These are phyloP conservation scores for Drosophila bipectinata DNA, from an alignment of 1,140 invertebrate species.

Conservation along the genomic window DNA sequence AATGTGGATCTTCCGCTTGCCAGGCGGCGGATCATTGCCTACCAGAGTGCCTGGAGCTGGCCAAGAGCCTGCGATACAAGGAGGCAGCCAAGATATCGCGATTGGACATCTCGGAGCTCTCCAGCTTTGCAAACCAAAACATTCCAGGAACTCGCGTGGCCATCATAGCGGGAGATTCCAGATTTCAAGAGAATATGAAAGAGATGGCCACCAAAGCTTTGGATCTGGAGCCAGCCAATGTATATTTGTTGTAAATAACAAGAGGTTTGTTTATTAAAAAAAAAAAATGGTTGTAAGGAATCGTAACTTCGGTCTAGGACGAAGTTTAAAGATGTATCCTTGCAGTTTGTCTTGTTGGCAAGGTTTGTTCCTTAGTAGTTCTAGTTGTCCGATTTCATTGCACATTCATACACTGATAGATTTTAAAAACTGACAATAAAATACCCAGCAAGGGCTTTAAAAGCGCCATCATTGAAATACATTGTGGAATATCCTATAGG, in stretches of 20 bases:
- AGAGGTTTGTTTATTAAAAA: neutral
- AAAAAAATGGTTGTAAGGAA: neutral
- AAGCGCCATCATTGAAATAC: constrained; percentile 1
- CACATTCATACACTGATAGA: neutral
- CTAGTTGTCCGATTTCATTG: neutral
- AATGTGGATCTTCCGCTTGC: constrained; percentile 9
- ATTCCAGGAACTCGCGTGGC: constrained; percentile 16
- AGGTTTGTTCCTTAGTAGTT: neutral
- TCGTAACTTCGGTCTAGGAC: neutral
- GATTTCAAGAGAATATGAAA: constrained; percentile 38
- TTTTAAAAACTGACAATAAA: neutral
- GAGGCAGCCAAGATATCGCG: constrained; percentile 39
- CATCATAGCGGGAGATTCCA: constrained; percentile 55
- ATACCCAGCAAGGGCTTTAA: neutral
- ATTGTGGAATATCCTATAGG: constrained; percentile 14
- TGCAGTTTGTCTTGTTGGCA: neutral
- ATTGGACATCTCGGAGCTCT: constrained; percentile 32
- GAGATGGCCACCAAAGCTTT: constrained; percentile 15
- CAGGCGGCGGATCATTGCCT: constrained; percentile 12
- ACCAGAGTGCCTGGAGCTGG: constrained; percentile 30
- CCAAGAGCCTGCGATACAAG: constrained; percentile 49
- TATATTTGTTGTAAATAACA: constrained; percentile 47
- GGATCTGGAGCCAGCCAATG: constrained; percentile 20
- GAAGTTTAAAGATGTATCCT: neutral
- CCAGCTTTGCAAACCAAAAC: neutral